Percentiles rank a stretch among this genome's conserved stretches.
Conservation (phyloP, 2,797 vertebrate genomes). For the Stomatorhinus walkeri region DNA sequence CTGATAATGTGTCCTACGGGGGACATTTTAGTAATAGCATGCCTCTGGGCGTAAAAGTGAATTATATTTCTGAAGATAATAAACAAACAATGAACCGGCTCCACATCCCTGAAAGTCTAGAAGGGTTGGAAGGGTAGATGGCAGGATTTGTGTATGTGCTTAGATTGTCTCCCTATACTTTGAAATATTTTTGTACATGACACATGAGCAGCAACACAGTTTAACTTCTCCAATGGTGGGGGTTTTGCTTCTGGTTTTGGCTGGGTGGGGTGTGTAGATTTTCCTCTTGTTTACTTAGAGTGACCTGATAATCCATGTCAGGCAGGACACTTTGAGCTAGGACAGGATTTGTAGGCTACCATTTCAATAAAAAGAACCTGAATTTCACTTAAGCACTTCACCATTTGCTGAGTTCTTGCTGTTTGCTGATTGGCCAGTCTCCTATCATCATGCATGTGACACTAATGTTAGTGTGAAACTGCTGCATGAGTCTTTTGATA, state of each 20-base stretch:
- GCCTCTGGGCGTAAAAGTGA: conserved; percentile 2
- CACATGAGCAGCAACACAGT: not conserved
- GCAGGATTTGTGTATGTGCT: not conserved
- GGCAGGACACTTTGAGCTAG: not conserved
- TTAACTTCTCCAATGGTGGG: not conserved
- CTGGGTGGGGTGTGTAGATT: not conserved
- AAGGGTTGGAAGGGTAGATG: not conserved
- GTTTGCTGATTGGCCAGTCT: not conserved
- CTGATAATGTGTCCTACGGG: not conserved
- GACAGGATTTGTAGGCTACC: not conserved
- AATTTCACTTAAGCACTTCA: not conserved
- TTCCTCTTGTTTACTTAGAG: not conserved
- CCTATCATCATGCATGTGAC: not conserved
- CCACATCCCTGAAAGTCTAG: not conserved
- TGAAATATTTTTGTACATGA: not conserved
- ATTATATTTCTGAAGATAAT: conserved; percentile 3
- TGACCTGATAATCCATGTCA: not conserved
- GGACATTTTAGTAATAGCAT: not conserved
- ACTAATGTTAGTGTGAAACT: not conserved
- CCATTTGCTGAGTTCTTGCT: not conserved
- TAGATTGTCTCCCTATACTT: not conserved
- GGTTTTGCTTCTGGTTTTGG: not conserved
- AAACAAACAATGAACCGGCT: not conserved
- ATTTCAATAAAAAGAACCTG: not conserved
- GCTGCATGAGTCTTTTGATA: not conserved